phyloP scores from a whole-genome alignment of 2,113 vertebrate genomes.

The Desmodus rotundus region DNA sequence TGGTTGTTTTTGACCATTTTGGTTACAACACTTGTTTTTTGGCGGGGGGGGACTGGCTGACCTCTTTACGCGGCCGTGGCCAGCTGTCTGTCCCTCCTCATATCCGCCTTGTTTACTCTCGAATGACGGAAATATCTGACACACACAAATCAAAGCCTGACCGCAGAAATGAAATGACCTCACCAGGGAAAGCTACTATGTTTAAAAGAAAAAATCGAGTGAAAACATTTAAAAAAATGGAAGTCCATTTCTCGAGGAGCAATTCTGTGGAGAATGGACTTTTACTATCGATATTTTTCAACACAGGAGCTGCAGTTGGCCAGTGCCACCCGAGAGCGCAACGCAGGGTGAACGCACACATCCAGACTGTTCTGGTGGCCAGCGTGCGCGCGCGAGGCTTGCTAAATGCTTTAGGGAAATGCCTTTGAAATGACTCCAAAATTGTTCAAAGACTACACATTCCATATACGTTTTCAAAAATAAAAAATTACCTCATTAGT shows the following conservation, averaged over 20 bases:
- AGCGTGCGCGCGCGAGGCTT: background rate
- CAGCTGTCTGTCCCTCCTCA: background rate
- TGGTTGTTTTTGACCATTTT: background rate
- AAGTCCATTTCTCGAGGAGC: background rate
- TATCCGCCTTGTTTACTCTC: background rate
- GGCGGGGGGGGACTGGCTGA: background rate
- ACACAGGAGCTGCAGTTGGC: background rate
- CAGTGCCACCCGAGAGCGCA: background rate
- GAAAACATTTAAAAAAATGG: background rate
- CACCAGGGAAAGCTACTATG: background rate
- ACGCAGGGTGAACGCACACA: rapidly evolving
- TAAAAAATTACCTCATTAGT: background rate
- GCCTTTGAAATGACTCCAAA: background rate
- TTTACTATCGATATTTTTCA: background rate
- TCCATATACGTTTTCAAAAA: background rate
- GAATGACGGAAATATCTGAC: background rate
- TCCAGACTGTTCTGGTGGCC: background rate
- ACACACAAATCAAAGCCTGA: background rate
- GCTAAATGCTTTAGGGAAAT: background rate
- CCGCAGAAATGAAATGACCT: background rate
- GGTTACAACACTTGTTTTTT: background rate
- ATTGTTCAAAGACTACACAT: background rate
- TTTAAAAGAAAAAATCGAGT: background rate
- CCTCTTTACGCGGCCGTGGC: background rate
- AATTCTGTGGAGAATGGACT: background rate